Base-by-base conservation (phyloP, 92 coral and sea anemone genomes). In the Bergia sp. region DNA sequence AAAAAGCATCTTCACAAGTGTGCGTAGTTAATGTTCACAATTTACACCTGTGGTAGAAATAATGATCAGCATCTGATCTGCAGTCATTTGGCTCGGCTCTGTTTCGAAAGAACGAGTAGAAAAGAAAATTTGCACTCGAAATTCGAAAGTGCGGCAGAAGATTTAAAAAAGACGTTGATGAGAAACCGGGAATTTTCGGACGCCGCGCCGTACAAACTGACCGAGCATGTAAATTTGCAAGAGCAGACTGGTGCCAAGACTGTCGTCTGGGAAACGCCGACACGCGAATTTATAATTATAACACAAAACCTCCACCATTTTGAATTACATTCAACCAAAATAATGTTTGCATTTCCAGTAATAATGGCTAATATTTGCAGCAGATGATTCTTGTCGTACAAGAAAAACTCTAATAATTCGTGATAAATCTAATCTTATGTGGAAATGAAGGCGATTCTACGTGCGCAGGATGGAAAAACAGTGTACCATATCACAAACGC, bases 401-500 rank as follows among this genome's bases (percentile, higher is more conserved):
- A 71, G 42, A 67, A 0, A 18, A n/a, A 8, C 50, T 44, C 16
- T 43, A 8, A 9, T n/a, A 21, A n/a, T 64, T 69, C 21, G 6
- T 41, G 12, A 18, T 73, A 71, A 65, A 23, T 69, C 15, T 45
- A 7, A 7, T 37, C 65, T 11, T 20, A 37, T 45, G 65, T 36
- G 87, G 66, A 23, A 23, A 84, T 84, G 87, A 84, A 84, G 64
- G 87, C 87, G 79, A 71, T 47, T 44, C 23, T 84, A 69, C 77
- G 87, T 13, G 29, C 78, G 9, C 87, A 73, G 37, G 87, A 84
- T 15, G 87, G 87, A 12, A 84, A 84, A 50, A 84, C 87, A 18
- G 79, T 84, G 3, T 84, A 84, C 74, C 87, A 84, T 12, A 44
- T 84, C n/a, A 37, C 66, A 50, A 84, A 84, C 41, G 87, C 78